These are phyloP conservation scores for Tamandua tetradactyla DNA, from an alignment of 2,797 vertebrate species.

Conservation along the genomic window DNA sequence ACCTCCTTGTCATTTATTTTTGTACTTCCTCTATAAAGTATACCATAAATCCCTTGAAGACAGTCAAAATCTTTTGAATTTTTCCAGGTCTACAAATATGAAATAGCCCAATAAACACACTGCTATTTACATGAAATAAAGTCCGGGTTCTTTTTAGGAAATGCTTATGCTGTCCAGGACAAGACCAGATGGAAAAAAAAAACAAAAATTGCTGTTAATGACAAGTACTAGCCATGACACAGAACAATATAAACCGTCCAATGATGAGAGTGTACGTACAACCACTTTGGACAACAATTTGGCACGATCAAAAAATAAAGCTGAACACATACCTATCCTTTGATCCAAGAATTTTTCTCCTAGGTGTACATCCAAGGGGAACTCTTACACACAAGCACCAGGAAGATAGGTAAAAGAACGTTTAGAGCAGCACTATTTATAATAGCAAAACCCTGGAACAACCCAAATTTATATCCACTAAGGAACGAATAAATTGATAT, in stretches of 20 bases:
- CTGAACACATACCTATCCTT: not conserved
- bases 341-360: not conserved
- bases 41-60: not conserved
- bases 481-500: not conserved
- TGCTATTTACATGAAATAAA: slow-evolving; percentile 13
- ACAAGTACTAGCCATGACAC: not conserved
- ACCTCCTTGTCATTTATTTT: not conserved
- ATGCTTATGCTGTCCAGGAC: not conserved
- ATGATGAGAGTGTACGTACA: not conserved
- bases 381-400: not conserved
- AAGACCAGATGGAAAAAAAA: not conserved
- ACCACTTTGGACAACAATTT: not conserved
- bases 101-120: not conserved
- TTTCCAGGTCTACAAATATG: not conserved
- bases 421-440: not conserved
- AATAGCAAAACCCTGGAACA: not conserved
- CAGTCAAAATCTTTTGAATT: not conserved
- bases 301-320: slow-evolving; percentile 46
- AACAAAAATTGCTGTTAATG: not conserved
- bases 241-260: not conserved
- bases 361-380: not conserved
- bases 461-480: not conserved
- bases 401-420: not conserved
- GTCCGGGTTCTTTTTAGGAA: no score
- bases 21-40: not conserved